Evolutionary conservation across 1,140 invertebrate genomes (phyloP), one percentile per base, ranked within the genome.

Genomic region (Marisa cornuarietis): DNA sequence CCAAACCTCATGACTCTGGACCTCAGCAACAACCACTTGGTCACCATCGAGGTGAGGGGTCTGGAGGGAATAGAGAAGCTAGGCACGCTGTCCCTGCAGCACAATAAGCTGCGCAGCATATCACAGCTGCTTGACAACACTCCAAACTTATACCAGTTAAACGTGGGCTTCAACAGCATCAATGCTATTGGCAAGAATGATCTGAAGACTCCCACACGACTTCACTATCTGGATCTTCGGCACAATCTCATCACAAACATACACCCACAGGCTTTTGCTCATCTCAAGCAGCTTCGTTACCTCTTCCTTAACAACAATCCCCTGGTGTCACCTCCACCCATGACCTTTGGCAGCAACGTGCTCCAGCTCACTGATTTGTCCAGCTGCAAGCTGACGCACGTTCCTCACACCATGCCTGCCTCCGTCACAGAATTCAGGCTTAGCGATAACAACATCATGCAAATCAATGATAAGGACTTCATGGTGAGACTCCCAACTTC

Each of bases 361-460:
- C 80, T 91, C 20, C 83, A 87, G 68, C 94, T 94, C 71, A 94
- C 97, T 24, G 96, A 97, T 88, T 95, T 96, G 7, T 96, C 96
- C 10, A 93, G 94, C 79, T 96, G 95, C 3, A 94, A 95, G 51
- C 92, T 98, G 22, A 93, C 92, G 76, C 93, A 94, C 85, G 94
- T 98, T 31, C 96, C 96, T 3, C 94, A 95, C 72, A 94, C 95
- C 66, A 92, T 98, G 72, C 96, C 96, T 13, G 94, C 95, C 87
- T 96, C 95, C 1, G 94, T 98, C 24, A 91, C 95, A 42, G 95
- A 95, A 79, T 91, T 98, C 31, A 93, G 94, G 52, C 90, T 97
- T 0, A 93, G 94, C 2, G 94, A 95, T 22, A 98, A 98, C 87
- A 93, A 92, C 82, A 93, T 96, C 68, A 93, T 51, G 65, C 92